Conservation (phyloP, 2,113 vertebrate species). For the Ptilonorhynchus violaceus region DNA sequence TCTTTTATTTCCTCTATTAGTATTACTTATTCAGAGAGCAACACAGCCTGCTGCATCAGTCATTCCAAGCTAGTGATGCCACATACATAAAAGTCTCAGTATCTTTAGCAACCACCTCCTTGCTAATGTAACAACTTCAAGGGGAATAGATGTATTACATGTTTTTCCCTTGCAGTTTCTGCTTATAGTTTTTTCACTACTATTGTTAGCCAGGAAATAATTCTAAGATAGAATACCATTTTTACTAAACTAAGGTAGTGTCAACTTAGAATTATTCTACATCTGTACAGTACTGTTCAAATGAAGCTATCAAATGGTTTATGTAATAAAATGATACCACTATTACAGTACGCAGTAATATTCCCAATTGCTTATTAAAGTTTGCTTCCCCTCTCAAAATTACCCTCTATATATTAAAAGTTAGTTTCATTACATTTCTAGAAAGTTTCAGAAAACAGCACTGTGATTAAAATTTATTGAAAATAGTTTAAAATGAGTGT, state of each 20-base stretch:
- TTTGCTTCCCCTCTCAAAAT: not conserved
- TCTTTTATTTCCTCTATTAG: not conserved
- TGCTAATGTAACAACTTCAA: not conserved
- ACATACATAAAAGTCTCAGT: not conserved
- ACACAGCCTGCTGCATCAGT: not conserved
- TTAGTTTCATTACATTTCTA: not conserved
- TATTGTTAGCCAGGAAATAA: not conserved
- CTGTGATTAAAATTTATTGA: not conserved
- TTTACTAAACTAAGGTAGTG: not conserved
- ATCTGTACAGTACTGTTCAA: not conserved
- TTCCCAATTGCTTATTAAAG: not conserved
- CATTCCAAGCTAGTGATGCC: not conserved
- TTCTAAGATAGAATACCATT: not conserved
- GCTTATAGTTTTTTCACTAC: not conserved
- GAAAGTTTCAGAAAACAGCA: not conserved
- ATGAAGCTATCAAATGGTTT: not conserved
- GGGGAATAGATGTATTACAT: not conserved
- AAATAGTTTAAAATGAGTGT: not conserved
- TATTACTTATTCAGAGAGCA: not conserved
- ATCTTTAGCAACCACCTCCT: not conserved
- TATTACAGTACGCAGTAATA: not conserved
- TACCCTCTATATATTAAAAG: not conserved
- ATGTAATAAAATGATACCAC: not conserved
- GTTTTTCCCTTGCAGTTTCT: not conserved
- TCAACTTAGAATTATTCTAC: not conserved